Conservation (phyloP, 2,888 invertebrate species). For the Deroplatys truncata region DNA sequence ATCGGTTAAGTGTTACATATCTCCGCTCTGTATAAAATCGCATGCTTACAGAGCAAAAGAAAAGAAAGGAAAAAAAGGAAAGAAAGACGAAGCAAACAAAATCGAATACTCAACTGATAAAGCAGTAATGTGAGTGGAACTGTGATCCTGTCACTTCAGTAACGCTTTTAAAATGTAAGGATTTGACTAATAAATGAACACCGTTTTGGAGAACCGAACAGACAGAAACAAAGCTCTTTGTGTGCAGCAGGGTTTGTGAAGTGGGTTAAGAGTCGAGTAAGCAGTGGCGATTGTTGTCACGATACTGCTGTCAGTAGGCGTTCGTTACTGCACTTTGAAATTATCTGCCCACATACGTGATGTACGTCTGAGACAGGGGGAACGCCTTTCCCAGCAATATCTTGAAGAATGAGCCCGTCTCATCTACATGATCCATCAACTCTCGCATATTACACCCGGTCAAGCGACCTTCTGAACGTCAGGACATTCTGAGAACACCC, state of each 20-base stretch:
- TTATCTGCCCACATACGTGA: not conserved
- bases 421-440: not conserved
- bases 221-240: not conserved
- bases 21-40: too few species aligned
- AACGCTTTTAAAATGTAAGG: too few species aligned
- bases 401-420: not conserved
- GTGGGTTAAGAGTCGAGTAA: not conserved
- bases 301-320: not conserved
- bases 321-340: not conserved
- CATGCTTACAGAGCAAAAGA: too few species aligned
- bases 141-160: too few species aligned
- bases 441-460: not conserved
- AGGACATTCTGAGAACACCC: not conserved
- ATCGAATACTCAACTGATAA: too few species aligned
- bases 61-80: too few species aligned
- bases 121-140: too few species aligned
- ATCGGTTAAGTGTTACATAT: too few species aligned
- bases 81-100: too few species aligned
- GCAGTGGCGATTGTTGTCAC: not conserved
- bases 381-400: not conserved
- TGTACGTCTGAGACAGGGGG: not conserved
- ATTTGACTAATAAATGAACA: too few species aligned
- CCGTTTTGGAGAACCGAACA: not conserved
- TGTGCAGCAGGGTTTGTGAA: not conserved
- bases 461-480: not conserved